Percentiles rank a stretch among this genome's conserved stretches.
These are phyloP conservation scores for Struthidea cinerea DNA, from an alignment of 2,113 vertebrate species.

Conservation along the genomic window DNA sequence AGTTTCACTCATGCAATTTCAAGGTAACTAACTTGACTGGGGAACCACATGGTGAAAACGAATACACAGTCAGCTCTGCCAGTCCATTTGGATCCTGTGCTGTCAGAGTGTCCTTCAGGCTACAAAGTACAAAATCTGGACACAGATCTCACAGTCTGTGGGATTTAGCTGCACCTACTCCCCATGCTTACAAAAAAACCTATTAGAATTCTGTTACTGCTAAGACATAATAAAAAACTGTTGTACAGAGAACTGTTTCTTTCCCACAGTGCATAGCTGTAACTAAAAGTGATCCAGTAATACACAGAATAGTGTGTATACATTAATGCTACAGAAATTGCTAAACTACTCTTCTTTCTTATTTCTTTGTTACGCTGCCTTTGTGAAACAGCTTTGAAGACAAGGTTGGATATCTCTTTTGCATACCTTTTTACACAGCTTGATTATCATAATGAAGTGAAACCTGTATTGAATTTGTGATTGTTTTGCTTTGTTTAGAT, in stretches of 20 bases:
- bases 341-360: conserved; percentile 64
- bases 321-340: not conserved
- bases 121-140: not conserved
- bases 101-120: not conserved
- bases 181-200: not conserved
- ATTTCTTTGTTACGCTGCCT: conserved; percentile 72
- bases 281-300: not conserved
- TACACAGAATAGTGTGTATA: not conserved
- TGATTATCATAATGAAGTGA: not conserved
- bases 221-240: not conserved
- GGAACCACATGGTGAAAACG: not conserved
- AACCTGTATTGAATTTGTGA: not conserved
- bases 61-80: not conserved
- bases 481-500: conserved; percentile 75
- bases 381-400: conserved; percentile 80
- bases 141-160: not conserved
- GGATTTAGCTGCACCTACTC: not conserved
- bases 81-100: not conserved
- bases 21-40: not conserved
- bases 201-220: not conserved
- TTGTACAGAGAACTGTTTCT: not conserved
- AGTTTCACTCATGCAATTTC: not conserved
- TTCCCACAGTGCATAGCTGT: not conserved
- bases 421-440: conserved; percentile 30
- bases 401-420: conserved; percentile 68